Conservation (phyloP, 2,113 vertebrate species). For the Channa argus region DNA sequence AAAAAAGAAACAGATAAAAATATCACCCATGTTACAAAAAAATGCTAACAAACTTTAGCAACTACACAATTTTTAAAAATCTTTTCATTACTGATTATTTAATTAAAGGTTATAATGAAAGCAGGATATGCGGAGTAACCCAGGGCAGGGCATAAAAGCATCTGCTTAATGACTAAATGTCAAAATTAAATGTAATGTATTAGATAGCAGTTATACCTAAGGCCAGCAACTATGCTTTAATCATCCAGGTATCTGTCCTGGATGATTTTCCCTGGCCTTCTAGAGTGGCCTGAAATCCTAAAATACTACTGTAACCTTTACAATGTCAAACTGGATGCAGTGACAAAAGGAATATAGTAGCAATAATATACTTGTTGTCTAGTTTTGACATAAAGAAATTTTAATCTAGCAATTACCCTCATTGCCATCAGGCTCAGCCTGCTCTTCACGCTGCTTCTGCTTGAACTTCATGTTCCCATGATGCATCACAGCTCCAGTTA, state of each 20-base stretch:
- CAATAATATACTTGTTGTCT: background rate
- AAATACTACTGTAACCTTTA: too few relatives aligned
- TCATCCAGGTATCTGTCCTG: too few relatives aligned
- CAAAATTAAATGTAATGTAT: too few relatives aligned
- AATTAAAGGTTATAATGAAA: background rate
- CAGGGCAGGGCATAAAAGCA: too few relatives aligned
- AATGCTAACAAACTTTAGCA: too few relatives aligned
- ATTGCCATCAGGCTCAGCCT: constrained; percentile 90
- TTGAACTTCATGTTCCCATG: constrained; percentile 96
- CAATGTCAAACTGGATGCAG: background rate
- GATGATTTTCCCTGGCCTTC: background rate
- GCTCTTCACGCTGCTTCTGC: constrained; percentile 91
- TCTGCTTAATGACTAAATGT: too few relatives aligned
- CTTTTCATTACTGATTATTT: background rate
- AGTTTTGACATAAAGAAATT: background rate
- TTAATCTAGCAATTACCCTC: constrained; percentile 83
- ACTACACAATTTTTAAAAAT: background rate
- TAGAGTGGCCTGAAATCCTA: background rate
- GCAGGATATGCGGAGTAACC: background rate
- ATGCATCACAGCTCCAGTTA: constrained; percentile 91
- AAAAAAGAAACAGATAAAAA: constrained; percentile 27
- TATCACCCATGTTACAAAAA: constrained; percentile 13
- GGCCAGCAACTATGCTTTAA: too few relatives aligned
- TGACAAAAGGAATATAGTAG: background rate
- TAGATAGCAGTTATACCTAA: too few relatives aligned